Evolutionary conservation across 2,888 invertebrate species (phyloP), one percentile per base, ranked within the genome.

Genomic region (Candidula unifasciata): DNA sequence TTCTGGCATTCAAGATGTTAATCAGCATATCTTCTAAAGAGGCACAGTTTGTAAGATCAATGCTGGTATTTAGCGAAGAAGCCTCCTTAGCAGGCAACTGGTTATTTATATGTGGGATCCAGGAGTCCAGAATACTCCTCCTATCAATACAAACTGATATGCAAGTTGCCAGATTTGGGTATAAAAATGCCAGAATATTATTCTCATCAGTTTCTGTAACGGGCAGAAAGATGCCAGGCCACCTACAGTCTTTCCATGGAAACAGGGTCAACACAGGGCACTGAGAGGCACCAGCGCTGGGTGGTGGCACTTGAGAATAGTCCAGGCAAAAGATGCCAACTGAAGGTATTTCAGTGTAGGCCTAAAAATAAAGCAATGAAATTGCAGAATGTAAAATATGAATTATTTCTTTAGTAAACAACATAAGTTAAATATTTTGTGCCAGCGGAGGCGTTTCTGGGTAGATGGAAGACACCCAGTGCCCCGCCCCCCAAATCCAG

Each of bases 291-390:
- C 16, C 73, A 2, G 35, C 69, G 10, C 27, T 10, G 60, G 30
- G 21, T 5, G 24, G 57, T 18, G 35, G 3, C 2, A 52, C 74
- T 44, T 54, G 44, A n/a, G 86, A 82, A 24, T 93, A 87, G 73
- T 92, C 89, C 18, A 94, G 73, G 57, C 89, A 90, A 89, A 92
- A 95, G 68, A 95, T 86, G 30, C 94, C 94, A 81, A 92, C 88
- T 6, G 94, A 92, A 35, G 94, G 92, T 35, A 92, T 86, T 85
- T 92, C 92, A 64, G 76, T 74, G 84, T 88, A 91, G 8, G 85
- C 86, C 91, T 91, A 84, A 37, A 86, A 82, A 33, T 5, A 71
- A 80, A 80, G 60, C 57, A 35, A 37, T 21, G 3, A 37, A 37
- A 71, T 37, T 37, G 33, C 13, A 44, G 13, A 10, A 44, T 13